Base-by-base conservation (phyloP, 1,140 invertebrate genomes). In the Arion vulgaris region DNA sequence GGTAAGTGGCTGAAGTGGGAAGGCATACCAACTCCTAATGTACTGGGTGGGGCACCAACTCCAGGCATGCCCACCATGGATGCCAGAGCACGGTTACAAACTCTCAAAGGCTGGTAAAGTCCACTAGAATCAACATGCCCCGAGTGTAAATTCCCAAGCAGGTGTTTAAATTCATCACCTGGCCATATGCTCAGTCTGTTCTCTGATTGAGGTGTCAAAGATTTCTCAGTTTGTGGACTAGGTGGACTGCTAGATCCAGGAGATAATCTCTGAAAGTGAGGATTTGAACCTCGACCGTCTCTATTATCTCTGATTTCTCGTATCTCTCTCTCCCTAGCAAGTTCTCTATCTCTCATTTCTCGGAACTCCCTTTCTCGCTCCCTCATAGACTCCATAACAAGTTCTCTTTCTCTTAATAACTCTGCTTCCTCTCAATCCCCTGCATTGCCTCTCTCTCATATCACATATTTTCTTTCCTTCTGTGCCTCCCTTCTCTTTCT, bases 91-190 rank as follows among this genome's bases (percentile, higher is more conserved):
- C 85, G 57, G 71, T 86, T 86, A 75, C 85, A 86, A 72, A 86
- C 82, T 32, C 83, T 45, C 26, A 86, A 39, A n/a, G 85, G 85
- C 72, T 81, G 85, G 74, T 85, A 86, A 1, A 86, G 73, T n/a
- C 71, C 49, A 38, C 32, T 76, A 7, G 82, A 76, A 15, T 76
- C 78, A 9, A 83, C 72, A 28, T 81, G 68, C 0, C 69, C 82
- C 34, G 66, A 28, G 53, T 68, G 39, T 28, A 53, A 28, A 38
- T 66, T 82, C 38, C 74, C 73, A 39, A 84, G 81, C 38, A 86
- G 69, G 45, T 85, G 83, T 79, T 86, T 86, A 75, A 86, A 83
- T 23, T 86, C 85, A n/a, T 84, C 80, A 26, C 83, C 80, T 26
- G 81, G 66, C 79, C 81, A 86, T 17, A 62, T 34, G 4, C 69